Base-by-base conservation (phyloP, 1,140 invertebrate genomes). In the Drosophila punjabiensis region DNA sequence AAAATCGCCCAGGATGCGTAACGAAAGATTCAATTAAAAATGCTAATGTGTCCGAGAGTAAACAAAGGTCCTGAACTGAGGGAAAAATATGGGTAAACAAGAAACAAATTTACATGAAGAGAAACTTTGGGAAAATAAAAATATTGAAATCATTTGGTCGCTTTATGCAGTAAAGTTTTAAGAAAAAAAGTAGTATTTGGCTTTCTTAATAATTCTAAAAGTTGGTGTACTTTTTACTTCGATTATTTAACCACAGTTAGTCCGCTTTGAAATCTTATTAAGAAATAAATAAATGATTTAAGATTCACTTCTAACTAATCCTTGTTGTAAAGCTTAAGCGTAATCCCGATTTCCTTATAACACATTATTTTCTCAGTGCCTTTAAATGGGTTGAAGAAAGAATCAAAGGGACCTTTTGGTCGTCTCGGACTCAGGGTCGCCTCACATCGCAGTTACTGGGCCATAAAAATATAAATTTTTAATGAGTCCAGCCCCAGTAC, bases 21-120 rank as follows among this genome's bases (percentile, higher is more conserved):
- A 61, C 80, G 67, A 79, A 73, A 59, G 71, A 85, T 76, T 88
- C 70, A 89, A 90, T 88, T 89, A 76, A 81, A 79, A 88, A 85
- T 85, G 81, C 75, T 79, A 88, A 88, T 88, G 56, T 66, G 52
- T 55, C 18, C 9, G 28, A 52, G 50, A 33, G 41, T 68, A 67
- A 64, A 73, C 14, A 69, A 58, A 55, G 61, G 53, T 77, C 52
- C 48, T 47, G 52, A 63, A 43, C 30, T 33, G 30, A 20, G 32
- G 18, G 39, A 58, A 58, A 58, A 58, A 39, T 39, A 28, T 11
- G 35, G 20, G 24, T 7, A 58, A 58, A 13, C 14, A 58, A 16
- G 16, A 10, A 24, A 11, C 8, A 4, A 2, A 58, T 58, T 39
- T 58, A n/a, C 33, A 39, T 52, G 16, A 30, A 14, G 18, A 56